A percentile compares a stretch with the other conserved stretches of the same genome.
Conservation (phyloP, 2,113 vertebrate genomes). For the Platichthys flesus region DNA sequence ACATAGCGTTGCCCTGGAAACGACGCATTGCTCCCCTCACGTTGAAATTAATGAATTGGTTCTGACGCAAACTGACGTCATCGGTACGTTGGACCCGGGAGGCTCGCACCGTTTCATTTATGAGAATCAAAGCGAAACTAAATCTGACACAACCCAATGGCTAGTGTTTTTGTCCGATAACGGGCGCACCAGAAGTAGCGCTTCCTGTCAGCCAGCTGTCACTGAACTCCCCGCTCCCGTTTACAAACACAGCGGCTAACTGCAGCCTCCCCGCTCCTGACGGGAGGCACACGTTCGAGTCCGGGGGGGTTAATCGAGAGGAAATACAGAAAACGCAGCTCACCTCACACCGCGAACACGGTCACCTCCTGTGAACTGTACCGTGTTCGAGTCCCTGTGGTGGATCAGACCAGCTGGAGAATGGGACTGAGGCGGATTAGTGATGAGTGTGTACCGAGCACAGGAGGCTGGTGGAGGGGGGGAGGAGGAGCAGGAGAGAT, state of each 20-base stretch:
- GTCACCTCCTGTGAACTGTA: slow-evolving; percentile 18
- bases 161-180: slow-evolving; percentile 22
- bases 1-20: too few species aligned
- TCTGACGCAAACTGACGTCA: not conserved
- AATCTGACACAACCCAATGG: too few species aligned
- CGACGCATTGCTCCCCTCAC: too few species aligned
- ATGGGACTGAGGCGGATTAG: slow-evolving; percentile 74
- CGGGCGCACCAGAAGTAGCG: not conserved
- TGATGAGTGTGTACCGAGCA: slow-evolving; percentile 12
- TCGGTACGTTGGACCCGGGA: not conserved
- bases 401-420: slow-evolving; percentile 50
- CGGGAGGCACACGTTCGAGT: not conserved
- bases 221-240: slow-evolving; percentile 4
- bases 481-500: not conserved
- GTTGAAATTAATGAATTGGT: not conserved
- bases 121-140: not conserved
- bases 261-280: not conserved
- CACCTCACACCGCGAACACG: slow-evolving; percentile 44
- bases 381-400: not conserved
- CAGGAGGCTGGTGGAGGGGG: not conserved
- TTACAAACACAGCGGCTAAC: not conserved
- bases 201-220: slow-evolving; percentile 13
- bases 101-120: too few species aligned
- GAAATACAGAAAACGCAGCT: slow-evolving; percentile 7
- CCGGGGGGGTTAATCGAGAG: not conserved